phyloP scores from a whole-genome alignment of 2,797 vertebrate genomes.

The Phalanger gymnotis region DNA sequence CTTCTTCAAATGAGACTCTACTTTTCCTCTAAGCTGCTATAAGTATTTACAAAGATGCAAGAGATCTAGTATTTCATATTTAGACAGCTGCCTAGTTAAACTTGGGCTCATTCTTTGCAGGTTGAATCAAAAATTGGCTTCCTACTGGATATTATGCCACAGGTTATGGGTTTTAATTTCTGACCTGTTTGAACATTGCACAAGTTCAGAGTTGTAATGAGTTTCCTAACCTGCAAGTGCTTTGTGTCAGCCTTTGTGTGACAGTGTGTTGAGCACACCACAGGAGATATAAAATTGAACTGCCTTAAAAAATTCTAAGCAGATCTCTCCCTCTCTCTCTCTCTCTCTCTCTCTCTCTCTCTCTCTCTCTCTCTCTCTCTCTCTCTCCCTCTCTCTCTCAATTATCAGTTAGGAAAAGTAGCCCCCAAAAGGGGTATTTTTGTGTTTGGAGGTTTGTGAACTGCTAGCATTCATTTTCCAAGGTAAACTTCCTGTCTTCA shows the following conservation, averaged over 20 bases:
- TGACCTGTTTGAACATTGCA: constrained; percentile 56
- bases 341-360: too few species aligned
- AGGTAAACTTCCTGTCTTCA: constrained; percentile 42
- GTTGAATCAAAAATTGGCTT: constrained; percentile 66
- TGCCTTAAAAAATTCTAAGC: constrained; percentile 18
- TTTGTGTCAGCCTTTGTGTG: constrained; percentile 49
- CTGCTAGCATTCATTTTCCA: constrained; percentile 3
- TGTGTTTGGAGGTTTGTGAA: constrained; percentile 44
- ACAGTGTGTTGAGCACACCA: constrained; percentile 41
- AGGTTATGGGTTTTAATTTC: constrained; percentile 74
- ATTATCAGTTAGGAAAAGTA: constrained; percentile 65
- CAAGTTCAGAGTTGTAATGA: constrained; percentile 66
- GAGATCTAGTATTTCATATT: accelerated
- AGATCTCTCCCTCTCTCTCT: constrained; percentile 5
- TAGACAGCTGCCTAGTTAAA: constrained; percentile 42
- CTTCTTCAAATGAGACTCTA: background rate
- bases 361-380: too few species aligned
- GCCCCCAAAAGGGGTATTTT: background rate
- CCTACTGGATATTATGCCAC: background rate
- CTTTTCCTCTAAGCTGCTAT: background rate
- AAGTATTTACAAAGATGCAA: accelerated
- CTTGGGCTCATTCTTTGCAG: background rate
- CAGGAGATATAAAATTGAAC: constrained; percentile 40
- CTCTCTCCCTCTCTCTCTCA: constrained; percentile 45
- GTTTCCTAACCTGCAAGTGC: constrained; percentile 48